Evolutionary conservation across 1,140 invertebrate genomes (phyloP).

Genomic region (Monomorium pharaonis): DNA sequence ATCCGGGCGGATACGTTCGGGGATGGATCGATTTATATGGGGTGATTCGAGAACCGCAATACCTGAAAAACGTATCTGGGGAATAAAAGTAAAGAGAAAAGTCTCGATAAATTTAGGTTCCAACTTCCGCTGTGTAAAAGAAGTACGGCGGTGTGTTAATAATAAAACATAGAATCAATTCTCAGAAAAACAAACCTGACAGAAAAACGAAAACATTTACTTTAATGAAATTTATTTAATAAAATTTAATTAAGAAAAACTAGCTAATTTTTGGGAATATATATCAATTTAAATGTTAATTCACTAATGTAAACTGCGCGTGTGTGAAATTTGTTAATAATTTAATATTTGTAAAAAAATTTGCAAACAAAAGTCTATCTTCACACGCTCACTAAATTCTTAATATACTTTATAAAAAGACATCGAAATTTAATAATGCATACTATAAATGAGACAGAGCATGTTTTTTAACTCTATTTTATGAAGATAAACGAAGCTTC

Average conservation of each 20-base stretch:
- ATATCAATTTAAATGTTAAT: background rate
- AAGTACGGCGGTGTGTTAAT: background rate
- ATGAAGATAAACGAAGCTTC: no score
- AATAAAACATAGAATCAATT: background rate
- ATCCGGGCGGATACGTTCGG: slow-evolving; percentile 12
- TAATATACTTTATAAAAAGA: background rate
- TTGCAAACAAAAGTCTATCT: background rate
- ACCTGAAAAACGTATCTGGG: background rate
- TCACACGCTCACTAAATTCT: background rate
- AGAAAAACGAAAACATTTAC: background rate
- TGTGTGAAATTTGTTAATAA: background rate
- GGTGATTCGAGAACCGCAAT: slow-evolving; percentile 29
- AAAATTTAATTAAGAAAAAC: background rate
- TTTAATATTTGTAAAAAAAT: background rate
- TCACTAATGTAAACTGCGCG: background rate
- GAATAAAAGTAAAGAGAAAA: slow-evolving; percentile 25
- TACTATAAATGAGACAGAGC: background rate
- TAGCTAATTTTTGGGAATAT: background rate
- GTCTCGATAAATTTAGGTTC: background rate
- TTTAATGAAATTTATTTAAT: background rate
- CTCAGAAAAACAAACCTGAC: background rate
- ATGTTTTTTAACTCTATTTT: background rate
- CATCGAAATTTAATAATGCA: background rate
- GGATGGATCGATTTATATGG: slow-evolving; percentile 29
- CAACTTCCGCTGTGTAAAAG: background rate